Base-by-base conservation (phyloP, 2,888 invertebrate species). In the Seira musarum region DNA sequence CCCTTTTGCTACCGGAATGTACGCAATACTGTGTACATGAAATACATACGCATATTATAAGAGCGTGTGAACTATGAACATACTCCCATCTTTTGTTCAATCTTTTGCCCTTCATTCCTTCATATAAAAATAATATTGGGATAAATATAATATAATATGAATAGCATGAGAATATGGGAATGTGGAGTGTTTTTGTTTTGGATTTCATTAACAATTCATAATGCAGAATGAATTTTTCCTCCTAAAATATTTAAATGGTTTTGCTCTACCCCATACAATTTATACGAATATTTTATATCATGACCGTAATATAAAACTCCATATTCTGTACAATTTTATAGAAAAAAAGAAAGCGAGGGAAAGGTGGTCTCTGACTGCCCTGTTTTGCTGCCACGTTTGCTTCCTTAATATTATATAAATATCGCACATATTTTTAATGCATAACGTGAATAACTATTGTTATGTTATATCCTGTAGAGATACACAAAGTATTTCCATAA, bases 151-250 rank as follows among this genome's bases (percentile, higher is more conserved):
- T 30, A 30, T 30, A 53, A 46, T 61, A 68, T 63, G 40, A 35
- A 70, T 70, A 61, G 35, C 21, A 60, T 57, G 15, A 15, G 19
- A 70, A 61, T 21, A 40, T 8, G 53, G 10, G 57, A 15, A 66
- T 30, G 30, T 30, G 3, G 64, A 76, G 61, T 76, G 76, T 76
- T 76, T 69, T 76, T 76, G 76, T 76, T 76, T 76, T 76, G 76
- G 68, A 76, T 76, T 76, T 76, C 76, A 76, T 76, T 69, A 76
- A 76, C 63, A 68, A 76, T 76, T 76, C 76, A 76, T 76, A 69
- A 63, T 69, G 68, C 68, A 69, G 76, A 76, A 76, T 76, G 76
- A 76, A 76, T 76, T 76, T 76, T 76, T 76, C 76, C 76, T 49
- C 69, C 19, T 76, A 53, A 76, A 76, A 76, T 76, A 76, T 76